phyloP scores from a whole-genome alignment of 2,113 vertebrate genomes.

The Upupa epops region DNA sequence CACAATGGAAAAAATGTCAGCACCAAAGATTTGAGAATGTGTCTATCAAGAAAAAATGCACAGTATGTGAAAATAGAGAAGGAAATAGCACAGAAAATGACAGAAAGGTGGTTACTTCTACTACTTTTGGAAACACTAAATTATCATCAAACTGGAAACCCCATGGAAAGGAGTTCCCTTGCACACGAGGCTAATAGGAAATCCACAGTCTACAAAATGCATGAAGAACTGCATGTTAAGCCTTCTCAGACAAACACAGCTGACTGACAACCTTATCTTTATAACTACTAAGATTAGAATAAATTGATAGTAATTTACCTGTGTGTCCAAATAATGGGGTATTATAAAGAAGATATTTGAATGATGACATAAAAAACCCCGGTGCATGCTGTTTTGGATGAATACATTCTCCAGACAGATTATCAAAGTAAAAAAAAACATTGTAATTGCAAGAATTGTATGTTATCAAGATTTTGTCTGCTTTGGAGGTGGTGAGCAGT shows the following conservation, averaged over 20 bases:
- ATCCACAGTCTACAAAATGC: background rate
- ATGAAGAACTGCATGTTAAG: background rate
- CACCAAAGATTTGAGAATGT: background rate
- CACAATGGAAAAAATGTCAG: background rate
- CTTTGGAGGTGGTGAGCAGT: background rate
- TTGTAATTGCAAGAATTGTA: background rate
- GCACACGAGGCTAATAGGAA: background rate
- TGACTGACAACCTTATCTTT: background rate
- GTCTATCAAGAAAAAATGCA: background rate
- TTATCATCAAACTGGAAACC: background rate
- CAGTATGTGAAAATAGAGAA: background rate
- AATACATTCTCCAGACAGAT: background rate
- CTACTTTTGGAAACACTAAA: background rate
- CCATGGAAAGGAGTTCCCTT: background rate
- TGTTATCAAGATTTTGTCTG: background rate
- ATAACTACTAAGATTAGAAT: background rate
- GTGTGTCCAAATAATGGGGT: background rate
- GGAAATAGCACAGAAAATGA: background rate
- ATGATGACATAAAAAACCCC: background rate
- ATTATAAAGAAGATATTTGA: slow-evolving; percentile 1
- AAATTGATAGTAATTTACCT: background rate
- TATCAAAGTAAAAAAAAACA: slow-evolving; percentile 27
- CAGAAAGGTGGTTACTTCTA: background rate
- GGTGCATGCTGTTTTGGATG: background rate
- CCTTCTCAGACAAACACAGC: background rate